phyloP scores from a whole-genome alignment of 2,113 vertebrate species.

The Sakesphorus luctuosus region DNA sequence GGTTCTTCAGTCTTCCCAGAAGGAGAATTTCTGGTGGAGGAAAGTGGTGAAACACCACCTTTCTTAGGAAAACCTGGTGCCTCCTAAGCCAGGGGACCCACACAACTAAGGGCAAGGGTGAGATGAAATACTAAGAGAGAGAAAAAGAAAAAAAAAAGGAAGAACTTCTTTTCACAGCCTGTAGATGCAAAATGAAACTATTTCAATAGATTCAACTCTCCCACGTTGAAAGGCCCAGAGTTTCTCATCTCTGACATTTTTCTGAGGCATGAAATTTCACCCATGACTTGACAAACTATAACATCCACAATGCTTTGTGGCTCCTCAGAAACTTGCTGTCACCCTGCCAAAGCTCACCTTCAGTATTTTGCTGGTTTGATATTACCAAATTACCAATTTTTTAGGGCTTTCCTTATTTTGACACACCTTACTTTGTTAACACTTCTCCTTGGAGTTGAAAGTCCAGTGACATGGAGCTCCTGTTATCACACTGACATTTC shows the following conservation, averaged over 20 bases:
- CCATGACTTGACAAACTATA: constrained; percentile 36
- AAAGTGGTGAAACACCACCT: not conserved
- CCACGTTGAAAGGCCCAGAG: not conserved
- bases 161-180: not conserved
- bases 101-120: not conserved
- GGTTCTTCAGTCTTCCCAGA: not conserved
- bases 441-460: not conserved
- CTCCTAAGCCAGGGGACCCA: not conserved
- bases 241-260: constrained; percentile 25
- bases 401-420: not conserved
- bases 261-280: constrained; percentile 28
- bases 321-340: not conserved
- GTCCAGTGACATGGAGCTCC: not conserved
- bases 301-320: not conserved
- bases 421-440: not conserved
- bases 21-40: not conserved
- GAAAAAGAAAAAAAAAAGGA: not conserved
- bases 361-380: not conserved
- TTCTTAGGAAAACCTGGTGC: not conserved
- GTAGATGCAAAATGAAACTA: constrained; percentile 61
- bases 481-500: not conserved
- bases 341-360: not conserved
- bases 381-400: not conserved
- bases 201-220: constrained; percentile 29
- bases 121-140: not conserved